Conservation (phyloP, 1,140 invertebrate genomes). For the Drosophila ohnishii region DNA sequence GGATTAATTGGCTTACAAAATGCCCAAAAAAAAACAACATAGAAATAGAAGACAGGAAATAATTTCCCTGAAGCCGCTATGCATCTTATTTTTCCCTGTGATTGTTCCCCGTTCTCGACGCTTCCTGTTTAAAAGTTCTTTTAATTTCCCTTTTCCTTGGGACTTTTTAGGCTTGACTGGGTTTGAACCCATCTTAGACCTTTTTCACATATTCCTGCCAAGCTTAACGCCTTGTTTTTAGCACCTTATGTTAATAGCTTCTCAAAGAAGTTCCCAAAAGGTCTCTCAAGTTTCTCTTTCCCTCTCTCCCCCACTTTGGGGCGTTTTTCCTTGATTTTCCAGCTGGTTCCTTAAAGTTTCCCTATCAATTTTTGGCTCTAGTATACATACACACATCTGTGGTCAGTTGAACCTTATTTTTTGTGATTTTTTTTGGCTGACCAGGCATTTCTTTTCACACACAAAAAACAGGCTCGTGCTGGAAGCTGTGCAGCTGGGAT, state of each 20-base stretch:
- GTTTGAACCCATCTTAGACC: not conserved
- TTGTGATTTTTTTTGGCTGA: constrained; percentile 13
- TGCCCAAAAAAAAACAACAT: constrained; percentile 20
- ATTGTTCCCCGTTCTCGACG: not conserved
- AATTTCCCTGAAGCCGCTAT: constrained; percentile 1
- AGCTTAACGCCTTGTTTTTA: not conserved
- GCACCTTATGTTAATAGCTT: not conserved
- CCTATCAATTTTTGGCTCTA: not conserved
- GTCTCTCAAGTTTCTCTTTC: not conserved
- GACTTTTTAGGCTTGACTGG: not conserved
- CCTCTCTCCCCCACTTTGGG: not conserved
- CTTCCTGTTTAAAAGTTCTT: not conserved
- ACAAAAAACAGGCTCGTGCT: constrained; percentile 33
- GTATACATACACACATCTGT: constrained; percentile 28
- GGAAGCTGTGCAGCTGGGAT: constrained; percentile 18
- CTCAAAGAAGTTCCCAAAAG: not conserved
- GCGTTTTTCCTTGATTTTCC: not conserved
- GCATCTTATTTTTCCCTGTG: not conserved
- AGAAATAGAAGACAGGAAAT: constrained; percentile 24
- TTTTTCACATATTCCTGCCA: constrained; percentile 1
- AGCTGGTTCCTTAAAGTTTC: not conserved
- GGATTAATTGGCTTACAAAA: constrained; percentile 47
- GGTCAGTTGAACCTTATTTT: constrained; percentile 7
- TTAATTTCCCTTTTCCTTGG: not conserved
- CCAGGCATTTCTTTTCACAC: constrained; percentile 11